These are phyloP conservation scores for Pristionchus exspectatus DNA, from an alignment of 2,888 invertebrate genomes.

Conservation along the genomic window DNA sequence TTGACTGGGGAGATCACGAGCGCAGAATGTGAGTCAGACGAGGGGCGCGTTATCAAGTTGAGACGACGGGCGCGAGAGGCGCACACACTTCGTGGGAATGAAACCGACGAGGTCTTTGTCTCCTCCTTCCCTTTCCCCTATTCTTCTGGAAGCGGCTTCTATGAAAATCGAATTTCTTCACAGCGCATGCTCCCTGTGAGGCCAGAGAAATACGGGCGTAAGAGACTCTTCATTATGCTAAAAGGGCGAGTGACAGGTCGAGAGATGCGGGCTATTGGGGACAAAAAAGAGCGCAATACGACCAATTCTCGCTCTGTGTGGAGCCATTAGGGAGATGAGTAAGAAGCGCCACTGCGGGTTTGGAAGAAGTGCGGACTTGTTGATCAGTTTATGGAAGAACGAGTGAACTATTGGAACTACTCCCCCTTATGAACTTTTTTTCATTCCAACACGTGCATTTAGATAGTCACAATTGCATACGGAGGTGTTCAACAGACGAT, in stretches of 20 bases:
- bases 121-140: no score
- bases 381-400: background rate
- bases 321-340: slow-evolving; percentile 29
- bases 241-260: background rate
- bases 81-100: background rate
- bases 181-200: background rate
- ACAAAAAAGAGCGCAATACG: background rate
- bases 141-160: slow-evolving; percentile 5
- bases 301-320: background rate
- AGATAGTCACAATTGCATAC: background rate
- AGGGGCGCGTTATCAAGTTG: slow-evolving; percentile 1
- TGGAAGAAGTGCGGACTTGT: background rate
- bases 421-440: background rate
- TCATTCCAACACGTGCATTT: background rate
- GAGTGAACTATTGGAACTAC: background rate
- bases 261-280: background rate
- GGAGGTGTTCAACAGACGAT: background rate
- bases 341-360: background rate
- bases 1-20: slow-evolving; percentile 31
- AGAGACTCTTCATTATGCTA: slow-evolving; percentile 17
- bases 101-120: background rate
- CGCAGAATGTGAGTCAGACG: background rate
- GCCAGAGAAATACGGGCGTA: background rate
- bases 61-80: background rate
- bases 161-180: background rate